Evolutionary conservation across 37 sponge, comb jelly and placozoan genomes (phyloP).

Genomic region (Cliona cf. orientalis): DNA sequence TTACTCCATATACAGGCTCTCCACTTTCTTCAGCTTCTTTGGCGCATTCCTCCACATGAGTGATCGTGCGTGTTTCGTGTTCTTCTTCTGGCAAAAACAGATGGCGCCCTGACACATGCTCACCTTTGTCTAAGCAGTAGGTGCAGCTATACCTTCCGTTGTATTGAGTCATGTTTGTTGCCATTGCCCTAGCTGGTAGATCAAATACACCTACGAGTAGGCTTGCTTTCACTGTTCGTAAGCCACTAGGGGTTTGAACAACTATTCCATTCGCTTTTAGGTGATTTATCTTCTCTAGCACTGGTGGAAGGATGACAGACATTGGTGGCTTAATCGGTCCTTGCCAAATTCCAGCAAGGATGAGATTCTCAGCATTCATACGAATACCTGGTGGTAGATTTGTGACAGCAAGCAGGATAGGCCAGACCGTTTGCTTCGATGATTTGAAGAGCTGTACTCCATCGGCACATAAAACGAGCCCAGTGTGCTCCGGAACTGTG

Average conservation of each 20-base stretch:
- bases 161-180: slow-evolving; percentile 1
- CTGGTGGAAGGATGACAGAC: background rate
- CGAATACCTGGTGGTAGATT: background rate
- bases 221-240: background rate
- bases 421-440: background rate
- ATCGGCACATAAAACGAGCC: background rate
- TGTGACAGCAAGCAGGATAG: background rate
- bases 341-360: background rate
- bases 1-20: background rate
- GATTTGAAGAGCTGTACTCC: background rate
- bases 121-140: background rate
- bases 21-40: background rate
- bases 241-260: background rate
- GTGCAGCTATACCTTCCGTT: background rate
- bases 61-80: background rate
- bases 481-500: background rate
- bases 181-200: background rate
- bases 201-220: background rate
- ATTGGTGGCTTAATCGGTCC: background rate
- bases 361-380: background rate
- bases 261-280: background rate
- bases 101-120: background rate
- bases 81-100: slow-evolving; percentile 7
- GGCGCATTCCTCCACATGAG: background rate
- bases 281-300: background rate